These are phyloP conservation scores for Seira musarum DNA, from an alignment of 2,888 invertebrate genomes.

Conservation along the genomic window DNA sequence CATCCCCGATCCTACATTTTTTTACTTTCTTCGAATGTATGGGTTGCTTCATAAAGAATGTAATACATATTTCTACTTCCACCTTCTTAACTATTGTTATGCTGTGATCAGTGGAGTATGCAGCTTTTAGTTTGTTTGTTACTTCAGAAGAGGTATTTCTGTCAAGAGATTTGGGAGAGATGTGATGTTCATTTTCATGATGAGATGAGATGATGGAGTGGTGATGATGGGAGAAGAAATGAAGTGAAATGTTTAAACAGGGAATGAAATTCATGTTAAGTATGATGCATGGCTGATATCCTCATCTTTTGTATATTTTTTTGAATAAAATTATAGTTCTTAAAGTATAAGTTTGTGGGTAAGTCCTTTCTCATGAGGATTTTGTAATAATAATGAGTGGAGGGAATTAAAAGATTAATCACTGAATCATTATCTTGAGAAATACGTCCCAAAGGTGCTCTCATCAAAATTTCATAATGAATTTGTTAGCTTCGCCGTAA, in stretches of 20 bases:
- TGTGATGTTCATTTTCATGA: neutral
- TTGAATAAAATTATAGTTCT: no score
- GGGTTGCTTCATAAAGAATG: neutral
- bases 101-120: neutral
- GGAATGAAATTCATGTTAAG: neutral
- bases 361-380: no score
- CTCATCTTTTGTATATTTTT: neutral
- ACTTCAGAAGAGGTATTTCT: neutral
- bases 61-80: neutral
- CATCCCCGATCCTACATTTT: neutral
- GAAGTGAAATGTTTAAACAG: neutral
- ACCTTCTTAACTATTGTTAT: neutral
- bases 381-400: no score
- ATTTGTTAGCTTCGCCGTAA: no score
- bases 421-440: no score
- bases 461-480: no score
- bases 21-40: neutral
- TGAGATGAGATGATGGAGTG: slow-evolving; percentile 1
- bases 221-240: neutral
- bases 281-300: neutral
- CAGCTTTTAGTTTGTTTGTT: neutral
- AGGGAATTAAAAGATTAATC: no score
- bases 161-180: neutral
- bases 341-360: no score
- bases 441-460: no score